Percentiles rank a stretch among this genome's conserved stretches.
Evolutionary conservation across 2,797 vertebrate species (phyloP).

Genomic region (Amblyraja radiata): DNA sequence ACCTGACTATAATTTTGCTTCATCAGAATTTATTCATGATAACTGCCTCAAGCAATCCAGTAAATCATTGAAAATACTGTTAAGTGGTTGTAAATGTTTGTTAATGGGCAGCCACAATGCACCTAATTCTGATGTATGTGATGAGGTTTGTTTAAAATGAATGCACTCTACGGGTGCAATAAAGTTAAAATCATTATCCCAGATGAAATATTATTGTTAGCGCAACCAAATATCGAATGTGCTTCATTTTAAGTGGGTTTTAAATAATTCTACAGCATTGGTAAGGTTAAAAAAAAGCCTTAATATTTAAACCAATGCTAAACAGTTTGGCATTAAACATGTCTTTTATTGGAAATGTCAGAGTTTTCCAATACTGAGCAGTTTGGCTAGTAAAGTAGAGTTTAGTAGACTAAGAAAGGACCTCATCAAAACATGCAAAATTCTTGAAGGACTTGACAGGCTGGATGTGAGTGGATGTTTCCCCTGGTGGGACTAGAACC

Average conservation of each 20-base stretch:
- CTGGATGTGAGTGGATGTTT: too few species aligned
- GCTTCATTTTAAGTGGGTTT: background rate
- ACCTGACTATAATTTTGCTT: background rate
- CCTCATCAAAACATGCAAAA: too few species aligned
- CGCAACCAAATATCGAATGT: background rate
- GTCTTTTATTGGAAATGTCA: background rate
- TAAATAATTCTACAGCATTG: background rate
- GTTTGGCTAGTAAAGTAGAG: too few species aligned
- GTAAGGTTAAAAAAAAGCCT: background rate
- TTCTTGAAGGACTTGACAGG: too few species aligned
- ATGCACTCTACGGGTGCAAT: background rate
- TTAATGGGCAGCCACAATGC: background rate
- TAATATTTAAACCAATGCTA: background rate
- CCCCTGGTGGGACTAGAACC: too few species aligned
- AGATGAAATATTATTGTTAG: background rate
- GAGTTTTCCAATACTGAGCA: background rate
- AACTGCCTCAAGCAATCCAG: background rate
- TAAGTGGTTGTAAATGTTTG: conserved; percentile 9
- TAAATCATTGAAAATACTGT: conserved; percentile 24
- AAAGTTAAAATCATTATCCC: conserved; percentile 16
- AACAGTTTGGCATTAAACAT: background rate
- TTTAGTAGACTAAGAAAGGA: too few species aligned
- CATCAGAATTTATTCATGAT: conserved; percentile 10
- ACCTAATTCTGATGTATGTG: background rate
- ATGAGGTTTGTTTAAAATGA: conserved; percentile 21